These are phyloP conservation scores for Sylvilagus bachmani DNA, from an alignment of 2,113 vertebrate species.

Conservation along the genomic window DNA sequence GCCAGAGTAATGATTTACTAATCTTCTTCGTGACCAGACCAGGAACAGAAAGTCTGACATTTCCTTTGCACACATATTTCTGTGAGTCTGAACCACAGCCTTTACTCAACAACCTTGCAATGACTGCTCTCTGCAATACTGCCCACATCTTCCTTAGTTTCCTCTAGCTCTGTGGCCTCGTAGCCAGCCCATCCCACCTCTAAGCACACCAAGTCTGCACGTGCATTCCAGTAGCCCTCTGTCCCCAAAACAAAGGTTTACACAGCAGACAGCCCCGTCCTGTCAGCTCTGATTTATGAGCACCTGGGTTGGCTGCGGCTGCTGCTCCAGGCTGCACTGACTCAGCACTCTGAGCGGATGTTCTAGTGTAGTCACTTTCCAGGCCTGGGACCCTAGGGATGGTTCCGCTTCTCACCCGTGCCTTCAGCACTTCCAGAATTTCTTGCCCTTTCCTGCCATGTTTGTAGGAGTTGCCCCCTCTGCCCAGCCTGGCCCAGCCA, in stretches of 20 bases:
- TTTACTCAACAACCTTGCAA: not conserved
- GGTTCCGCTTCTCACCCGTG: not conserved
- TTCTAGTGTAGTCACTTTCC: not conserved
- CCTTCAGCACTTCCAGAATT: accelerated
- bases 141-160: not conserved
- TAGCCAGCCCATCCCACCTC: not conserved
- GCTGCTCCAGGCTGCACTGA: not conserved
- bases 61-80: not conserved
- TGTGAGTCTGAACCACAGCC: not conserved
- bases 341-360: not conserved
- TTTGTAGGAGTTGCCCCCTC: no score
- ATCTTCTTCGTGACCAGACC: not conserved
- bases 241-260: slow-evolving; percentile 46
- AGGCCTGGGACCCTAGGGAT: not conserved
- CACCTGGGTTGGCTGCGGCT: not conserved
- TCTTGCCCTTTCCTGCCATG: not conserved
- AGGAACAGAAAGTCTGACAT: not conserved
- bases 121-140: not conserved
- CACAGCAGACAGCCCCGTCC: not conserved
- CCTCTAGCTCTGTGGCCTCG: not conserved
- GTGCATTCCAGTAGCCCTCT: slow-evolving; percentile 52
- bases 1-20: not conserved
- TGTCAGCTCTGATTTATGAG: slow-evolving; percentile 55
- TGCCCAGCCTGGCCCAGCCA: not conserved
- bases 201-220: slow-evolving; percentile 6